These are phyloP conservation scores for Axis porcinus DNA, from an alignment of 2,113 vertebrate genomes.

Conservation along the genomic window DNA sequence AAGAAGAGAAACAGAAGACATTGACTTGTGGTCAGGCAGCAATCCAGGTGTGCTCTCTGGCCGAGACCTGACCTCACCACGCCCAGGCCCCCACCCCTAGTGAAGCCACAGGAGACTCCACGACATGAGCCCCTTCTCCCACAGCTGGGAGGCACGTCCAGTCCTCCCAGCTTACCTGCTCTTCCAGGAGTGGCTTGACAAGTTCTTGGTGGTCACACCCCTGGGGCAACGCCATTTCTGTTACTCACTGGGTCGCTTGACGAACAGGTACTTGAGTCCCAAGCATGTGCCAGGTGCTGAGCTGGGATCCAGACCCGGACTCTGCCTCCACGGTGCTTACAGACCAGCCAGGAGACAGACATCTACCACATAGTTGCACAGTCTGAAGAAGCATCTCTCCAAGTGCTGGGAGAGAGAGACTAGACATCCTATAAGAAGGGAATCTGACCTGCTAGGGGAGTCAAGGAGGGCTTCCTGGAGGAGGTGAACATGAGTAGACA, in stretches of 20 bases:
- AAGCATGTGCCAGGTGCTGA: neutral
- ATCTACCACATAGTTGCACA: neutral
- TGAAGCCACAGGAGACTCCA: neutral
- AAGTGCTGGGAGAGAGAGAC: neutral
- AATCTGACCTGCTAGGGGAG: neutral
- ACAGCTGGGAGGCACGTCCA: neutral
- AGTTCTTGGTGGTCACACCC: neutral
- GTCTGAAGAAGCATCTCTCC: rapidly evolving
- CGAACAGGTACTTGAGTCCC: neutral
- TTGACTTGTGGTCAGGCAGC: too few species aligned
- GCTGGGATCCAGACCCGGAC: neutral
- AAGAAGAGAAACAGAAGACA: neutral
- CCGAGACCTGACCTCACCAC: neutral
- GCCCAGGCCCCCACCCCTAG: neutral
- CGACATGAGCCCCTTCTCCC: neutral
- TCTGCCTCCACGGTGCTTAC: rapidly evolving
- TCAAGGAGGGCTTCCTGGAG: neutral
- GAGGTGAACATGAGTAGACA: neutral
- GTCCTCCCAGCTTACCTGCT: neutral
- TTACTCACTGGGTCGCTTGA: neutral
- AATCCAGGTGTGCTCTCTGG: neutral
- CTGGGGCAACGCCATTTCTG: neutral
- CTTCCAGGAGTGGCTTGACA: neutral
- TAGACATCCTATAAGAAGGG: neutral
- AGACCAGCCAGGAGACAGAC: neutral